These are phyloP conservation scores for Hoplodrina blanda DNA, from an alignment of 2,888 invertebrate species.

Conservation along the genomic window DNA sequence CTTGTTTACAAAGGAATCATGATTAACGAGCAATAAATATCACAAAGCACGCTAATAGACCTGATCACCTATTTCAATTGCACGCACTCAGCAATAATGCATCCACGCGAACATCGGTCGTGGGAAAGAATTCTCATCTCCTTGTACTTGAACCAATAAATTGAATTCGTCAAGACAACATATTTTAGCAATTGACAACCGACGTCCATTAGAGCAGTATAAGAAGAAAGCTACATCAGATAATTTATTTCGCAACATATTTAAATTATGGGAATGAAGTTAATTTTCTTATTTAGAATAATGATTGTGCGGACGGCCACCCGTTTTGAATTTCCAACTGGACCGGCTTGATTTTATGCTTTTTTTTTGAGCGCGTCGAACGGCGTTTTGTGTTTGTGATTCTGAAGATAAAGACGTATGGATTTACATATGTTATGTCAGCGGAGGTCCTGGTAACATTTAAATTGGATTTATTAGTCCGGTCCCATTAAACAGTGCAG, in stretches of 20 bases:
- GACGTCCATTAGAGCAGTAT: conserved; percentile 78
- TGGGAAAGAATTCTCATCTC: conserved; percentile 78
- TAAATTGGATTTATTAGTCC: conserved; percentile 90
- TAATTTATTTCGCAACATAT: conserved; percentile 75
- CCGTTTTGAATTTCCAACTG: conserved; percentile 86
- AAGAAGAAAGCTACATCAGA: conserved; percentile 68
- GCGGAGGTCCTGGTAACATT: conserved; percentile 86
- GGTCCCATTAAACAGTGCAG: conserved; percentile 79
- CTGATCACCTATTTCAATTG: conserved; percentile 66
- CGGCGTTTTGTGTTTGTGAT: conserved; percentile 86
- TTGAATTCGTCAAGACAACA: conserved; percentile 84
- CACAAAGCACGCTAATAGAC: conserved; percentile 61
- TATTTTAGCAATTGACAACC: conserved; percentile 83
- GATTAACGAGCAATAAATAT: conserved; percentile 55
- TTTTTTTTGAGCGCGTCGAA: conserved; percentile 82
- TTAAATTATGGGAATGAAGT: conserved; percentile 90
- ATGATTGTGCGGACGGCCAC: conserved; percentile 86
- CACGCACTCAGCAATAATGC: conserved; percentile 66
- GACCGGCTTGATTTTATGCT: conserved; percentile 77
- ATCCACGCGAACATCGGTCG: conserved; percentile 68
- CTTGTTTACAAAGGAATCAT: conserved; percentile 46
- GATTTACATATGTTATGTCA: conserved; percentile 90
- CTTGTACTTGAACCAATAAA: conserved; percentile 78
- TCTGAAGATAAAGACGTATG: conserved; percentile 89
- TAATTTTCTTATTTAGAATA: conserved; percentile 90